Conservation (phyloP, 1,140 invertebrate genomes). For the Eurosta solidaginis region DNA sequence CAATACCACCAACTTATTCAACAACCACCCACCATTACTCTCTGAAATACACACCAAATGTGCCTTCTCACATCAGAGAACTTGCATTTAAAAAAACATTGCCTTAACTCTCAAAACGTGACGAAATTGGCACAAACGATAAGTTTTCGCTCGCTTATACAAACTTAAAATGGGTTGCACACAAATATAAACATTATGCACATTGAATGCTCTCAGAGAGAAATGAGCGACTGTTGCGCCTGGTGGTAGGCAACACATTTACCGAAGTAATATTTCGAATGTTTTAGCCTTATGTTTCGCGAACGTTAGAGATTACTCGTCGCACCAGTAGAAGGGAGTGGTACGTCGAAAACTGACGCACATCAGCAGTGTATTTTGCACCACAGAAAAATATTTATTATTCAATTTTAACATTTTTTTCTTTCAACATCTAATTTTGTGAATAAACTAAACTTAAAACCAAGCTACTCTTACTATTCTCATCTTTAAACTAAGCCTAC, state of each 20-base stretch:
- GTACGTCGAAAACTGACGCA: constrained; percentile 61
- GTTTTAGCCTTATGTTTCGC: constrained; percentile 22
- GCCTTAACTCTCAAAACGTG: background rate
- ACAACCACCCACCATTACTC: no score
- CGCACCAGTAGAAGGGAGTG: constrained; percentile 58
- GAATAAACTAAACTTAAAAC: constrained; percentile 21
- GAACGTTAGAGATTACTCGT: constrained; percentile 6
- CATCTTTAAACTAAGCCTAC: background rate
- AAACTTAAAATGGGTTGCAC: background rate
- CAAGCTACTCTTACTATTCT: background rate
- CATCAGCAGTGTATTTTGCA: constrained; percentile 50
- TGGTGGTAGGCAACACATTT: constrained; percentile 11
- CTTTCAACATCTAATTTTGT: background rate
- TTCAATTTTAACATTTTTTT: constrained; percentile 31
- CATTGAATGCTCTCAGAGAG: background rate
- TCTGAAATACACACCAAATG: background rate
- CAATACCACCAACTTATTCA: no score
- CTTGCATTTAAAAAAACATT: background rate
- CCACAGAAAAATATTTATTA: constrained; percentile 33
- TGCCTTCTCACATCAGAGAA: background rate
- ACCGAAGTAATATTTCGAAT: constrained; percentile 32
- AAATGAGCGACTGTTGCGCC: background rate
- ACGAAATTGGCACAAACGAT: background rate
- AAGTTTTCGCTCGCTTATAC: background rate
- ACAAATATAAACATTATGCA: background rate